Evolutionary conservation across 2,113 vertebrate species (phyloP), one percentile per base, ranked within the genome.

Genomic region (Dascyllus trimaculatus): DNA sequence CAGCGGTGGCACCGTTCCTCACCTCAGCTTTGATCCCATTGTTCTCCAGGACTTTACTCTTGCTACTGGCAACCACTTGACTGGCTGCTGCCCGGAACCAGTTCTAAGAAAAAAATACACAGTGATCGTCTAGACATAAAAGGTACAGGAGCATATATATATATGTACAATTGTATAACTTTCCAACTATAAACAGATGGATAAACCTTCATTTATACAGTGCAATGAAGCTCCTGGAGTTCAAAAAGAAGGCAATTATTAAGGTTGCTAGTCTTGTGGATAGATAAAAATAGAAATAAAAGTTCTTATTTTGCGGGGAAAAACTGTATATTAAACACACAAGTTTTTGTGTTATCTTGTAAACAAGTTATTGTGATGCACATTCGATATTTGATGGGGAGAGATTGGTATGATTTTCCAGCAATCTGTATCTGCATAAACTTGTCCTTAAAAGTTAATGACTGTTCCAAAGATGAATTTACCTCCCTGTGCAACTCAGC

Each of bases 21-120:
- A 95, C 92, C 74, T 96, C 95, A 21, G 92, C 93, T 88, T 83
- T 93, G 80, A 96, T 78, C 18, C 84, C 86, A 38, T 93, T 85
- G 82, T 88, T 89, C 71, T 94, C 91, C 4, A 90, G 83, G 18
- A 93, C 93, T 91, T 92, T 95, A 84, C 58, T 95, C 86, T 95
- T 96, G 88, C 93, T 96, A 87, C 93, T 95, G 86, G 94, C 87
- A 45, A 90, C 92, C 15, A 94, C 90, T 49, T 97, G 95, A 61
- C 92, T 90, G 1, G 96, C 95, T 43, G 97, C 95, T 32, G 97
- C 95, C 25, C 96, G 96, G 91, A 99, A 99, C 98, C 98, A 99
- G 93, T 99, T 99, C 98, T 99, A 51, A 84, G 19, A 22, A 7
- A 26, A 57, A 57, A 49, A 56, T 4, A 59, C 40, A 60, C 22